A percentile compares a stretch with the other conserved stretches of the same genome.
Evolutionary conservation across 2,113 vertebrate genomes (phyloP).

Genomic region (Serilophus lunatus): DNA sequence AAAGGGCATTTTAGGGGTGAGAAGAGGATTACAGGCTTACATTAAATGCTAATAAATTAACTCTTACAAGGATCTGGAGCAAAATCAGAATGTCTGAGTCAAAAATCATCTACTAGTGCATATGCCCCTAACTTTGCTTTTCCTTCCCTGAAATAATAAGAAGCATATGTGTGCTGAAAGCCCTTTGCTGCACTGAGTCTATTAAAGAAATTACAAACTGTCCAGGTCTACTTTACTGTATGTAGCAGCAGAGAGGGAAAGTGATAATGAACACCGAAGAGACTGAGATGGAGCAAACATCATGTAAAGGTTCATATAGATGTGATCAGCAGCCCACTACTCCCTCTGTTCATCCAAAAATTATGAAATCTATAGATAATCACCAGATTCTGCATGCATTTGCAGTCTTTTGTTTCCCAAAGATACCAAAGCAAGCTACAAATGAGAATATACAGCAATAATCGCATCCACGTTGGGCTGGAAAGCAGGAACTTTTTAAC

Average conservation of each 20-base stretch:
- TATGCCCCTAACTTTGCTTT: background rate
- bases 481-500: background rate
- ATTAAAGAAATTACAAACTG: background rate
- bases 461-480: background rate
- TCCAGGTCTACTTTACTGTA: background rate
- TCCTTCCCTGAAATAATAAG: background rate
- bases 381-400: background rate
- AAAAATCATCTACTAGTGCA: background rate
- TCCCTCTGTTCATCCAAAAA: background rate
- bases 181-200: background rate
- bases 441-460: background rate
- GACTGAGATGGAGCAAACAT: background rate
- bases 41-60: background rate
- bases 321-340: background rate
- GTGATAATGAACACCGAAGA: background rate
- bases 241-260: background rate
- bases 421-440: background rate
- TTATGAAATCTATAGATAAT: background rate
- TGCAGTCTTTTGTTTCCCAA: background rate
- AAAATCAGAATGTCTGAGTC: background rate
- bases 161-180: background rate
- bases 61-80: background rate
- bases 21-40: background rate
- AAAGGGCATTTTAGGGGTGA: background rate
- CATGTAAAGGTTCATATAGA: background rate